These are phyloP conservation scores for Pteropus alecto DNA, from an alignment of 2,113 vertebrate species.

Conservation along the genomic window DNA sequence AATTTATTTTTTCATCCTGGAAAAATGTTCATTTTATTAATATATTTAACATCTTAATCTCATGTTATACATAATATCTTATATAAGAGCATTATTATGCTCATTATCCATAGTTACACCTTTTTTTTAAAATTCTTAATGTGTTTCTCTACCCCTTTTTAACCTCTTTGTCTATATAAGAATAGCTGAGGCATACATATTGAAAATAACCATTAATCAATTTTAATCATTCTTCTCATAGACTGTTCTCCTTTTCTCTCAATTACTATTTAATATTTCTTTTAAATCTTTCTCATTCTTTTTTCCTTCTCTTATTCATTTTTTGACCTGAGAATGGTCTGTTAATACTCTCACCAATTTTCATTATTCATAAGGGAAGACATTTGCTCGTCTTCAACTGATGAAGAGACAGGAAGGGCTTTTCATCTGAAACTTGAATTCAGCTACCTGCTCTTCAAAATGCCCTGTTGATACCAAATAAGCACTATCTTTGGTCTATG, in stretches of 20 bases:
- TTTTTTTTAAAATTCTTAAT: neutral
- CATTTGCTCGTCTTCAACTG: neutral
- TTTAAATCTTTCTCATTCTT: neutral
- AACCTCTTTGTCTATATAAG: neutral
- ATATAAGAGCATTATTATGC: neutral
- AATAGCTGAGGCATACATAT: neutral
- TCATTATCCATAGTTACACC: neutral
- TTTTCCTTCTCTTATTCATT: neutral
- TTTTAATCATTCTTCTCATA: neutral
- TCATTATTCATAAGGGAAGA: neutral
- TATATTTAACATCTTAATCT: neutral
- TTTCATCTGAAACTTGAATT: neutral
- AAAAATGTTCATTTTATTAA: constrained; percentile 18
- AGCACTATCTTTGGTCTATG: neutral
- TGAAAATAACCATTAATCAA: neutral
- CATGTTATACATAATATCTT: neutral
- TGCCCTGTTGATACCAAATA: neutral
- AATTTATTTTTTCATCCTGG: neutral
- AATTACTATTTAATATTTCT: neutral
- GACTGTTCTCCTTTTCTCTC: neutral
- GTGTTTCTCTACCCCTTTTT: neutral
- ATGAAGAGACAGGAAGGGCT: neutral
- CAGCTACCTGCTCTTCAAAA: neutral
- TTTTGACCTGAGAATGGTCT: neutral
- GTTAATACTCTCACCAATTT: neutral